phyloP scores from a whole-genome alignment of 2,113 vertebrate genomes.

The Ibidorhyncha struthersii region DNA sequence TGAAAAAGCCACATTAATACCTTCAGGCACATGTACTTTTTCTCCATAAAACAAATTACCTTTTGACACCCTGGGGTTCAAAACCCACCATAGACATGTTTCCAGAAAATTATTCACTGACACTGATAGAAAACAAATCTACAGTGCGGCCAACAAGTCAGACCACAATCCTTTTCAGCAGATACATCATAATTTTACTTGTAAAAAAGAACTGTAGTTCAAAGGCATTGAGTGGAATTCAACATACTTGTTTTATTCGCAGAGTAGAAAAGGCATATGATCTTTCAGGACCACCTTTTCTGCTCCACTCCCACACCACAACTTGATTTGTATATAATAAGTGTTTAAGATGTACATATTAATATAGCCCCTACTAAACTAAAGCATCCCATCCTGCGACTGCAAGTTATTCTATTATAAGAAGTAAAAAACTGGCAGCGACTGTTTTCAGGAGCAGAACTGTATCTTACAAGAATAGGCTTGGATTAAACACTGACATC shows the following conservation, averaged over 20 bases:
- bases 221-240: background rate
- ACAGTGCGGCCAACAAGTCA: no score
- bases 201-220: background rate
- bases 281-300: background rate
- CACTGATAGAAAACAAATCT: no score
- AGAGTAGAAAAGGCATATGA: background rate
- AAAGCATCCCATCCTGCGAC: background rate
- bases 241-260: background rate
- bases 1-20: no score
- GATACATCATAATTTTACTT: background rate
- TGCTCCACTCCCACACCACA: background rate
- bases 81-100: no score
- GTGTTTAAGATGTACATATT: background rate
- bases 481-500: background rate
- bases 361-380: background rate
- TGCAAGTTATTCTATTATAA: no score
- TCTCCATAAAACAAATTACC: no score
- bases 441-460: background rate
- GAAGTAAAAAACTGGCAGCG: background rate
- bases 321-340: background rate
- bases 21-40: no score
- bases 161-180: background rate
- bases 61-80: no score
- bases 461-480: no score
- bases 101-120: no score